These are phyloP conservation scores for Regulus satrapa DNA, from an alignment of 2,113 vertebrate genomes.

Conservation along the genomic window DNA sequence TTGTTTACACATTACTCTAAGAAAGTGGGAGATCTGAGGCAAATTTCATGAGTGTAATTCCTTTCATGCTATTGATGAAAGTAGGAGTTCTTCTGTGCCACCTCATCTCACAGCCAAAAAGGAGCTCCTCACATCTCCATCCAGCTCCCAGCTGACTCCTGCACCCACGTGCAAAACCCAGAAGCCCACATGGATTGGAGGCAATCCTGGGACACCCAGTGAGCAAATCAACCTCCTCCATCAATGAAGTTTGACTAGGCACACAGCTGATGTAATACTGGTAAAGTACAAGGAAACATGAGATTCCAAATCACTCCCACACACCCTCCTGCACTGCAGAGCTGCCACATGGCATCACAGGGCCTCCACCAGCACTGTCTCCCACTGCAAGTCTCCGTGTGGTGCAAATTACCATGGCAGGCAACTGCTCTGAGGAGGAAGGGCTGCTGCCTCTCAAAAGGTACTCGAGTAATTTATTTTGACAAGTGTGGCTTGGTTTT, in stretches of 20 bases:
- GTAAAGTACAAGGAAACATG: not conserved
- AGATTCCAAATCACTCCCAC: not conserved
- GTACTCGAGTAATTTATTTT: not conserved
- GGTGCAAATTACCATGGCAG: not conserved
- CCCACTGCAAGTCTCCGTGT: fast-evolving
- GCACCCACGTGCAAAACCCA: fast-evolving
- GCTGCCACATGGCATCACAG: not conserved
- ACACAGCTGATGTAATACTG: fast-evolving
- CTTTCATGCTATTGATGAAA: not conserved
- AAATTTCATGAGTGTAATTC: not conserved
- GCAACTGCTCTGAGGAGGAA: fast-evolving
- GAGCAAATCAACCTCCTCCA: not conserved
- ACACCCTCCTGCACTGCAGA: fast-evolving
- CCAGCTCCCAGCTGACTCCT: not conserved
- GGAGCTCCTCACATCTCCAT: not conserved
- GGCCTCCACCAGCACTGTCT: fast-evolving
- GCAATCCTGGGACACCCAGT: not conserved
- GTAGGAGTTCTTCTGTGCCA: not conserved
- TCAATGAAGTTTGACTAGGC: fast-evolving
- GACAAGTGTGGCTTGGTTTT: conserved; percentile 32
- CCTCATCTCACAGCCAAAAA: not conserved
- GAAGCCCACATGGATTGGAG: fast-evolving
- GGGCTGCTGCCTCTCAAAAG: not conserved
- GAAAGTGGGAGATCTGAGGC: not conserved
- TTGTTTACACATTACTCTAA: not conserved